Percentiles rank a stretch among this genome's conserved stretches.
Conservation (phyloP, 2,113 vertebrate species). For the Struthidea cinerea region DNA sequence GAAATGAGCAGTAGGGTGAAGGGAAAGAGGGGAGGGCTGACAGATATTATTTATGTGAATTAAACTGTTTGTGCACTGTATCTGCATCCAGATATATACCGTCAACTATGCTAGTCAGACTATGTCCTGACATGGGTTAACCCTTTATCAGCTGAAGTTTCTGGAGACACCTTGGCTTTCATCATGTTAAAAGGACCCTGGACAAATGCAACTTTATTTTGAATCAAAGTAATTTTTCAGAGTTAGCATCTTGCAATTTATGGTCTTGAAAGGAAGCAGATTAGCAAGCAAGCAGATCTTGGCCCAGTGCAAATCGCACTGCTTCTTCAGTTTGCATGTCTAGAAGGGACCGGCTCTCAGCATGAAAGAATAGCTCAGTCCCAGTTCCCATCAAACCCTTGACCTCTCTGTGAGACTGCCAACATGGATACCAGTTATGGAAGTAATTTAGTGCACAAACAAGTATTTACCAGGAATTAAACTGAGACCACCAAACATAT, state of each 20-base stretch:
- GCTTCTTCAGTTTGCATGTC: background rate
- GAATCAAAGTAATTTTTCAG: background rate
- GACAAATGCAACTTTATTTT: background rate
- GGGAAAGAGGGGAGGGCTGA: background rate
- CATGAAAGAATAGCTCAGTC: slow-evolving; percentile 28
- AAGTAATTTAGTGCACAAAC: slow-evolving; percentile 36
- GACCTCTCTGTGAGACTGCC: slow-evolving; percentile 40
- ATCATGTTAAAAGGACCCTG: background rate
- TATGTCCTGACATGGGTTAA: background rate
- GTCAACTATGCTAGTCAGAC: background rate
- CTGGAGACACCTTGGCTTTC: background rate
- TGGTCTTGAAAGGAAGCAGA: background rate
- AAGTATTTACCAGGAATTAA: slow-evolving; percentile 57
- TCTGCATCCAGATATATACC: background rate
- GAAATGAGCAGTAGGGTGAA: background rate
- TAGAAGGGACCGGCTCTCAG: background rate
- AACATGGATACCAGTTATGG: slow-evolving; percentile 44
- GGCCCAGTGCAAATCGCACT: background rate
- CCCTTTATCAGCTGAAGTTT: background rate
- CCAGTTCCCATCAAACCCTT: slow-evolving; percentile 48
- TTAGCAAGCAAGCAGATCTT: background rate
- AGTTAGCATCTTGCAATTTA: background rate
- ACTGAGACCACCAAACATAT: slow-evolving; percentile 45
- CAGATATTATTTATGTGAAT: background rate
- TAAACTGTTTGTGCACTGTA: background rate